Percentiles rank a stretch among this genome's conserved stretches.
phyloP scores from a whole-genome alignment of 2,113 vertebrate species.

The Rafetus swinhoei region DNA sequence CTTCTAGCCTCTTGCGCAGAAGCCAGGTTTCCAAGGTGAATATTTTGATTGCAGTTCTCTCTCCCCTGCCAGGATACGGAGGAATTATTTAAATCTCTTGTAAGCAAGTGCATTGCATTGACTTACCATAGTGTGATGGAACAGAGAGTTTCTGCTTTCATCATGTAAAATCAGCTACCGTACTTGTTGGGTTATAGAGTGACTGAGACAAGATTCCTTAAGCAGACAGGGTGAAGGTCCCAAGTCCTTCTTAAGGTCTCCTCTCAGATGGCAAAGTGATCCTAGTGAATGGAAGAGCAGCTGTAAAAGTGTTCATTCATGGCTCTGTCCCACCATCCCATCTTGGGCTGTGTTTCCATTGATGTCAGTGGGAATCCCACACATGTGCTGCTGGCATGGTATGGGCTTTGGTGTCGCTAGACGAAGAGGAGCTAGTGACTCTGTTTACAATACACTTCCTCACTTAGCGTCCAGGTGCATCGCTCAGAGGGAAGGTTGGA shows the following conservation, averaged over 20 bases:
- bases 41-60: not conserved
- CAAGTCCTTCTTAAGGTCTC: not conserved
- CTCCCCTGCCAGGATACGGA: not conserved
- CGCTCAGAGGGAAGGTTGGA: too few species aligned
- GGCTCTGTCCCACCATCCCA: too few species aligned
- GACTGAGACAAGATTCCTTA: not conserved
- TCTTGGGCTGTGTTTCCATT: too few species aligned
- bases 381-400: too few species aligned
- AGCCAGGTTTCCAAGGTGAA: not conserved
- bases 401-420: too few species aligned
- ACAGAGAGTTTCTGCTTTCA: not conserved
- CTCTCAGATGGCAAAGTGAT: not conserved
- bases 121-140: fast-evolving
- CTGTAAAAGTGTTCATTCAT: too few species aligned
- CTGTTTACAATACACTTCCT: too few species aligned
- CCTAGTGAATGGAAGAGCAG: fast-evolving
- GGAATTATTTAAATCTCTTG: not conserved
- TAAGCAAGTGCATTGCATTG: fast-evolving
- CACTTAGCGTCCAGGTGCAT: too few species aligned
- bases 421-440: too few species aligned
- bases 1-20: not conserved
- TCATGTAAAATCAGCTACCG: not conserved
- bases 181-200: not conserved
- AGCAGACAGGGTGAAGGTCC: not conserved
- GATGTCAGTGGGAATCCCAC: too few species aligned